phyloP scores from a whole-genome alignment of 2,888 invertebrate genomes.

The Arge pagana region DNA sequence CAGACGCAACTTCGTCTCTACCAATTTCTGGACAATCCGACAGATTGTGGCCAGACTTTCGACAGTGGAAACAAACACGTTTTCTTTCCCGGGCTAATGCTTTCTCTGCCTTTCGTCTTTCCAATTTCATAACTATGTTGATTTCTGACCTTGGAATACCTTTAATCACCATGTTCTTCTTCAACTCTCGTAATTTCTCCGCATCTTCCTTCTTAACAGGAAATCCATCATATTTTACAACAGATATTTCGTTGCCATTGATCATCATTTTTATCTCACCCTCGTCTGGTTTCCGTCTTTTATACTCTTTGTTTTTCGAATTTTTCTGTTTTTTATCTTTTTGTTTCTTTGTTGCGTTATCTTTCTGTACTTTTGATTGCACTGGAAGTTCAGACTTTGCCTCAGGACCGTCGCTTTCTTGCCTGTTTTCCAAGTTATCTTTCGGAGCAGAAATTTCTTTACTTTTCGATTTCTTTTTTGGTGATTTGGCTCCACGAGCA shows the following conservation, averaged over 20 bases:
- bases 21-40: constrained; percentile 78
- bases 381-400: constrained; percentile 1
- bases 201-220: constrained; percentile 75
- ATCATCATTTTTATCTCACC: constrained; percentile 62
- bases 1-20: constrained; percentile 64
- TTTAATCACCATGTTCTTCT: constrained; percentile 67
- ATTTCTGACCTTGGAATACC: constrained; percentile 73
- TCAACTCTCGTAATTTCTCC: constrained; percentile 66
- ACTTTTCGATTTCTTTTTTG: neutral
- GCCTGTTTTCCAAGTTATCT: neutral
- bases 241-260: constrained; percentile 67
- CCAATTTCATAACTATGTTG: constrained; percentile 68
- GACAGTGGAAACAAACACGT: constrained; percentile 80
- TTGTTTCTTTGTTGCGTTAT: constrained; percentile 16
- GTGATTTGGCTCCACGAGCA: neutral
- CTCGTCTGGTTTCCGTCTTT: constrained; percentile 54
- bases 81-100: constrained; percentile 68
- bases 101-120: constrained; percentile 75
- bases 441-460: too few relatives aligned
- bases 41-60: constrained; percentile 78
- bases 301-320: constrained; percentile 50
- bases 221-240: constrained; percentile 72
- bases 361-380: neutral
- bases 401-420: neutral
- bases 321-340: constrained; percentile 59